Conservation (phyloP, 2,888 invertebrate genomes). For the Mylabris sibirica region DNA sequence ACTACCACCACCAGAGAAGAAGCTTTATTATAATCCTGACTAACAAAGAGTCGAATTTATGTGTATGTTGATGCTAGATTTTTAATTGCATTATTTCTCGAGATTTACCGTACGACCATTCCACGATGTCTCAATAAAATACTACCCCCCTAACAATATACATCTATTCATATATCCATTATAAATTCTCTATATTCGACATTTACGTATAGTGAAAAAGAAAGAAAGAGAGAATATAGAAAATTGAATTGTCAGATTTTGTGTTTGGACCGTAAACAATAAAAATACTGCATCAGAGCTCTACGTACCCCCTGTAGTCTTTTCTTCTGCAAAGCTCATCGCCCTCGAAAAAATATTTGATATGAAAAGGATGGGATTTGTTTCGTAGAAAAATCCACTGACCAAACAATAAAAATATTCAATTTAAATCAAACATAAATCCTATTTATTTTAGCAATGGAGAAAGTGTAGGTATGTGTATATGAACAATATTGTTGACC, state of each 20-base stretch:
- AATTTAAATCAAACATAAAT: neutral
- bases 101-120: neutral
- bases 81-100: conserved; percentile 9
- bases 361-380: neutral
- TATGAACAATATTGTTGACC: neutral
- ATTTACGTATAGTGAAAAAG: neutral
- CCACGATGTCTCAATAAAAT: neutral
- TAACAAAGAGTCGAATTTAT: conserved; percentile 5
- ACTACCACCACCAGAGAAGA: neutral
- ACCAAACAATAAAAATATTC: neutral
- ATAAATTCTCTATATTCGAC: neutral
- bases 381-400: neutral
- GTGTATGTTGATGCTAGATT: neutral
- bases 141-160: neutral
- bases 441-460: neutral
- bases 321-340: neutral
- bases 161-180: neutral
- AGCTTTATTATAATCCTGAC: conserved; percentile 2
- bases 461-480: neutral
- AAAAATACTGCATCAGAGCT: neutral
- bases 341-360: too few species aligned
- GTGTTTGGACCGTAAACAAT: conserved; percentile 5
- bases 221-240: neutral
- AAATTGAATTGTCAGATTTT: conserved; percentile 11
- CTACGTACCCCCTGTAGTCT: neutral